Percentiles rank a stretch among this genome's conserved stretches.
These are phyloP conservation scores for Octodon degus DNA, from an alignment of 2,113 vertebrate genomes.

Conservation along the genomic window DNA sequence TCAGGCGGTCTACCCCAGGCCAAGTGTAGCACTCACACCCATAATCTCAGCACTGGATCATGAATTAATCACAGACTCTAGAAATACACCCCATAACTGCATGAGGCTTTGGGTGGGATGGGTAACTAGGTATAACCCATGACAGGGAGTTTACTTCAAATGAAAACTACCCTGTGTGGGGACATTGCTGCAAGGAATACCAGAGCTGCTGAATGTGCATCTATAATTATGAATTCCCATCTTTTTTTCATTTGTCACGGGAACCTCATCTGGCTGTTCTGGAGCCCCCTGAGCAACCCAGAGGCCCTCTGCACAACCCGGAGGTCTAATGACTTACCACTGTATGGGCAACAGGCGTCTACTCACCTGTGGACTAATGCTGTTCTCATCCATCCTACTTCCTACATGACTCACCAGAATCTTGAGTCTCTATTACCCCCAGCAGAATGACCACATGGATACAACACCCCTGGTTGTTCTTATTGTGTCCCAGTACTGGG, in stretches of 20 bases:
- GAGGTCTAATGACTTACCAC: too few relatives aligned
- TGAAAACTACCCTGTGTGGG: not conserved
- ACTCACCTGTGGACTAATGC: not conserved
- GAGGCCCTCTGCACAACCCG: not conserved
- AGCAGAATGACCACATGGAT: not conserved
- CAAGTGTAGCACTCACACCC: too few relatives aligned
- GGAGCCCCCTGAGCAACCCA: not conserved
- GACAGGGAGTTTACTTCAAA: not conserved
- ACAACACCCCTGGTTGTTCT: not conserved
- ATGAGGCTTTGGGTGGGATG: too few relatives aligned
- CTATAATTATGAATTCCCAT: not conserved
- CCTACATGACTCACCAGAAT: not conserved
- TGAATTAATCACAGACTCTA: too few relatives aligned
- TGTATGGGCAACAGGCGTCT: not conserved
- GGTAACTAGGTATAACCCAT: too few relatives aligned
- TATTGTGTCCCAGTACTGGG: not conserved
- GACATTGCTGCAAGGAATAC: not conserved
- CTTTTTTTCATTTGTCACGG: not conserved
- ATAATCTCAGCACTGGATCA: too few relatives aligned
- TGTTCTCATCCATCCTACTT: not conserved
- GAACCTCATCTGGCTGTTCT: not conserved
- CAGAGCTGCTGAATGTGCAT: not conserved
- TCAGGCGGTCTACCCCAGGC: too few relatives aligned
- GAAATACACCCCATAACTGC: too few relatives aligned
- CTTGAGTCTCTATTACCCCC: not conserved